phyloP scores from a whole-genome alignment of 1,140 invertebrate species.

The Rhynchophorus ferrugineus region DNA sequence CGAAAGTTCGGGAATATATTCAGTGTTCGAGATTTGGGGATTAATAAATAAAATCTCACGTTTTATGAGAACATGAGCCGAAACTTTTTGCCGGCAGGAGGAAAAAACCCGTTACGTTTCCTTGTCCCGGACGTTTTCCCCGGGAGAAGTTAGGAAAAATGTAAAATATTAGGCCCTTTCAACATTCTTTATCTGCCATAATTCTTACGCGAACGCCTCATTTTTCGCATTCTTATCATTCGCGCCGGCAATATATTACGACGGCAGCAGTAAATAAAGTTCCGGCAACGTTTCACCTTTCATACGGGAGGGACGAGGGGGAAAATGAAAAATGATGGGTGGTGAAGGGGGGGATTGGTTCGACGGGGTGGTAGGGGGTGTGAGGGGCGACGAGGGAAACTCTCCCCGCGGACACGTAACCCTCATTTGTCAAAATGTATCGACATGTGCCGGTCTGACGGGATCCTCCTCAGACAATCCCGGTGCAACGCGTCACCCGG shows the following conservation, averaged over 20 bases:
- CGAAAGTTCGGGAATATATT: too few relatives aligned
- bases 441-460: constrained; percentile 6
- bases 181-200: constrained; percentile 6
- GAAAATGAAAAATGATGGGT: background rate
- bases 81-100: too few relatives aligned
- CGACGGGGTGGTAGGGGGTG: too few relatives aligned
- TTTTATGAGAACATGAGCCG: too few relatives aligned
- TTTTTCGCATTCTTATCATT: constrained; percentile 9
- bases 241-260: constrained; percentile 1
- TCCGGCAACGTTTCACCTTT: background rate
- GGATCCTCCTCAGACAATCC: background rate
- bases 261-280: constrained; percentile 3
- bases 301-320: background rate
- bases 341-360: background rate
- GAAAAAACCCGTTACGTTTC: too few relatives aligned
- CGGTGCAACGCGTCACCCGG: background rate
- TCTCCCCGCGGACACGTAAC: constrained; percentile 4
- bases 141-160: background rate
- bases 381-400: background rate
- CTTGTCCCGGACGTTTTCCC: too few relatives aligned
- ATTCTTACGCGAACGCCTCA: background rate
- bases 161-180: constrained; percentile 4
- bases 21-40: too few relatives aligned
- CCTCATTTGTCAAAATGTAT: constrained; percentile 13
- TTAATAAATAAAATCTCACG: too few relatives aligned